Conservation (phyloP, 1,140 invertebrate genomes). For the Drosophila eugracilis region DNA sequence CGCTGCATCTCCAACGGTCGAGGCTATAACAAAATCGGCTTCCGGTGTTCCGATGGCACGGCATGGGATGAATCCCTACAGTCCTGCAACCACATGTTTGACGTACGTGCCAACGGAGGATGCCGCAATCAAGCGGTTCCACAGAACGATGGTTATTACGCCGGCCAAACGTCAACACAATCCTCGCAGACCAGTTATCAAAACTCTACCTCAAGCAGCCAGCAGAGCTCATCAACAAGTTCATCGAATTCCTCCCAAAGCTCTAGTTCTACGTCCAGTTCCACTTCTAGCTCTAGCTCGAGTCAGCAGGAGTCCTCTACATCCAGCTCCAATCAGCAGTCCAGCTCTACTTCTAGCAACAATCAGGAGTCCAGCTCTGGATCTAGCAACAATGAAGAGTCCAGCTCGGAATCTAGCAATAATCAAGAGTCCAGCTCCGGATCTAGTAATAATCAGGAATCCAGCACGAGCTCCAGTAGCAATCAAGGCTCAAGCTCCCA, state of each 20-base stretch:
- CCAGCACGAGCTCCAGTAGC: slow-evolving; percentile 32
- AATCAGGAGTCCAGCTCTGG: slow-evolving; percentile 41
- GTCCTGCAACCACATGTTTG: slow-evolving; percentile 89
- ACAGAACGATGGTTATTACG: slow-evolving; percentile 80
- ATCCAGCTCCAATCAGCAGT: slow-evolving; percentile 54
- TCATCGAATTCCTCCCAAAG: slow-evolving; percentile 46
- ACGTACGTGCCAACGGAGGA: slow-evolving; percentile 85
- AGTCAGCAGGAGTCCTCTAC: slow-evolving; percentile 58
- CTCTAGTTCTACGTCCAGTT: slow-evolving; percentile 50
- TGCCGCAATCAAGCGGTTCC: slow-evolving; percentile 80
- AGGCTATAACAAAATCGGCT: slow-evolving; percentile 88
- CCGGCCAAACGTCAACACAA: slow-evolving; percentile 64
- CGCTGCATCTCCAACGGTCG: slow-evolving; percentile 89
- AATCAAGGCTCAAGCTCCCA: slow-evolving; percentile 30
- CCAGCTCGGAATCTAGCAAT: slow-evolving; percentile 49
- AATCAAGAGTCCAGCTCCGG: slow-evolving; percentile 31
- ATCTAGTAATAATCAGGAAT: slow-evolving; percentile 38
- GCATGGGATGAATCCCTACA: slow-evolving; percentile 89
- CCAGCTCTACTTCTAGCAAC: slow-evolving; percentile 51
- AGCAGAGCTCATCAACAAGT: slow-evolving; percentile 63
- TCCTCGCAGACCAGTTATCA: slow-evolving; percentile 72
- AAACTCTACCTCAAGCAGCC: slow-evolving; percentile 82
- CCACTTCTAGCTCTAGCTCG: slow-evolving; percentile 27
- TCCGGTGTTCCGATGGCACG: slow-evolving; percentile 89
- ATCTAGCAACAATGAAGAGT: slow-evolving; percentile 43